Base-by-base conservation (phyloP, 2,797 vertebrate species). In the Urocyon cinereoargenteus region DNA sequence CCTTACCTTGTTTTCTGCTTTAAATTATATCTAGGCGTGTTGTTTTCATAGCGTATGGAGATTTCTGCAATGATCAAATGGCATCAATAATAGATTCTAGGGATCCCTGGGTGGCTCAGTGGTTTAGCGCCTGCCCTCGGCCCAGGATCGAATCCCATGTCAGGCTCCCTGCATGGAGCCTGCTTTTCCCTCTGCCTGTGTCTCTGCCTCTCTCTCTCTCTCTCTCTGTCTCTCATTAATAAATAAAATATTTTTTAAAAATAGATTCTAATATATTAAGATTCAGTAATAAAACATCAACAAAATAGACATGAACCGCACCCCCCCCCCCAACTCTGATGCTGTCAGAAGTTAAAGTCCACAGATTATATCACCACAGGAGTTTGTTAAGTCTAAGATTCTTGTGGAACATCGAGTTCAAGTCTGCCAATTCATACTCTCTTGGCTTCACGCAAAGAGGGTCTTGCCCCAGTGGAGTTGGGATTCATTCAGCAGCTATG, bases 1-100 rank as follows among this genome's bases (percentile, higher is more conserved):
- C 7, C 61, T 92, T 82, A 51, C 79, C 93, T 86, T 66, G 57
- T 79, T 79, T 91, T 68, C 64, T 77, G 6, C 93, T 94, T 96
- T 45, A 81, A 40, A 84, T 93, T 53, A n/a, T 11, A 0, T 86
- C 53, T 45, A 66, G 49, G 16, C 68, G 31, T 53, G 28, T 83
- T 78, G 28, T 88, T 66, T 57, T 36, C 6, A 2, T 82, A 81
- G 62, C 89, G 86, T 68, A 3, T 62, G 49, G 81, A 91, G 68
- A 85, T 79, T 79, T 90, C 70, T 49, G 13, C 6, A 84, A 0
- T 96, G 82, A 53, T 83, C 83, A 64, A 6, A 70, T 75, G 28
- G 19, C 34, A 62, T 57, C 49, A 40, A 49, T 13, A 34, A 55
- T 22, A 49, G 28, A 34, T 55, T 75, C 36, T 68, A 86, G 40